Evolutionary conservation across 2,888 invertebrate genomes (phyloP).

Genomic region (Epicampocera succincta): DNA sequence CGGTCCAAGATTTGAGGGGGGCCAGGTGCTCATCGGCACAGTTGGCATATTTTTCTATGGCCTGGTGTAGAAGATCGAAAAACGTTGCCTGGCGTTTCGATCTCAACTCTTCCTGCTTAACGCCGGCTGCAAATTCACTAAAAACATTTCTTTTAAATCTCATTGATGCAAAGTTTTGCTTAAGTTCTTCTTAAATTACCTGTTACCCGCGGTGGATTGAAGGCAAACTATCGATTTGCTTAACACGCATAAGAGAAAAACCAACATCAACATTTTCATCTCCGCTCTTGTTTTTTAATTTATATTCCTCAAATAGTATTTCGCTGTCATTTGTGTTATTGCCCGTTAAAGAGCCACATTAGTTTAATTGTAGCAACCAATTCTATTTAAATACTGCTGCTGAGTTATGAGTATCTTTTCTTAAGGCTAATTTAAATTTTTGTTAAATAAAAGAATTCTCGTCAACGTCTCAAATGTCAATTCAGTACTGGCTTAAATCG

Average conservation of each 20-base stretch:
- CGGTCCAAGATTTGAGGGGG: not conserved
- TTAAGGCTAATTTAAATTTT: slow-evolving; percentile 2
- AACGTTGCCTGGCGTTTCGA: slow-evolving; percentile 37
- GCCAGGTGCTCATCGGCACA: slow-evolving; percentile 44
- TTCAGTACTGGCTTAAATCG: slow-evolving; percentile 4
- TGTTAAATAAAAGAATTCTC: not conserved
- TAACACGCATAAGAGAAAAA: slow-evolving; percentile 36
- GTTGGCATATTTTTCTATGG: slow-evolving; percentile 51
- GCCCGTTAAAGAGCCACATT: slow-evolving; percentile 1
- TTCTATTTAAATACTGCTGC: slow-evolving; percentile 59
- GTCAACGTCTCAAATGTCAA: slow-evolving; percentile 33
- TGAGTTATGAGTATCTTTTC: not conserved
- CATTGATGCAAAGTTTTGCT: not conserved
- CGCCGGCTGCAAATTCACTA: not conserved
- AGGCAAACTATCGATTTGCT: slow-evolving; percentile 31
- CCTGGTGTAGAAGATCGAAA: slow-evolving; percentile 42
- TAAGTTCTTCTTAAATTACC: slow-evolving; percentile 33
- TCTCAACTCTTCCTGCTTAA: slow-evolving; percentile 1
- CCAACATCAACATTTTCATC: slow-evolving; percentile 46
- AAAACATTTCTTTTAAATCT: too few species aligned
- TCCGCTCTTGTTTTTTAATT: not conserved
- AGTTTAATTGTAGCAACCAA: slow-evolving; percentile 1
- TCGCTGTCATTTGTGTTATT: slow-evolving; percentile 29
- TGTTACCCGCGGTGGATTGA: not conserved
- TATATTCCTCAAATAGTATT: not conserved